These are phyloP conservation scores for Rostratula benghalensis DNA, from an alignment of 2,113 vertebrate species.

Conservation along the genomic window DNA sequence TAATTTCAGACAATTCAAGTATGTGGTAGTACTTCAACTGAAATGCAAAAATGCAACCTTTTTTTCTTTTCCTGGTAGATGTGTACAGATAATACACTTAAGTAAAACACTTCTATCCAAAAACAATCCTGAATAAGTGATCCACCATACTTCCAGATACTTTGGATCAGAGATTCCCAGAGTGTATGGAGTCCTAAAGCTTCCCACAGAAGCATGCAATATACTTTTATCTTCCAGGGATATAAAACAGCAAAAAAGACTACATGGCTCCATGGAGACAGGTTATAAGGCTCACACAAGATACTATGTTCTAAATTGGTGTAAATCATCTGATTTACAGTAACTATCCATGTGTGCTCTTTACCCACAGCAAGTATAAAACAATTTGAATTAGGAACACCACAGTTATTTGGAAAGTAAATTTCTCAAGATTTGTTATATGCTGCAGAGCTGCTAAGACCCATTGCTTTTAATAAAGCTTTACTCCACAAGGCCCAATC, in stretches of 20 bases:
- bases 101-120: neutral
- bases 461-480: conserved; percentile 59
- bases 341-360: conserved; percentile 24
- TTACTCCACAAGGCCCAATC: conserved; percentile 12
- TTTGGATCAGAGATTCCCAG: neutral
- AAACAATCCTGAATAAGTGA: neutral
- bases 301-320: conserved; percentile 10
- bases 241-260: neutral
- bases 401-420: conserved; percentile 52
- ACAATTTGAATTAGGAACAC: conserved; percentile 54
- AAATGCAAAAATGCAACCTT: neutral
- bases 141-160: neutral
- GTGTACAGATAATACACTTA: neutral
- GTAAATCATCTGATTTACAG: conserved; percentile 63
- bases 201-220: neutral
- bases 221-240: neutral
- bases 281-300: conserved; percentile 37
- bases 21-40: neutral
- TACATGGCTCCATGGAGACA: conserved; percentile 34
- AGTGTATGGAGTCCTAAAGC: neutral
- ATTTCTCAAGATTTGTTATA: conserved; percentile 44
- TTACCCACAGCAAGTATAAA: conserved; percentile 50
- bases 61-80: neutral
- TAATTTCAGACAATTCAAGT: neutral
- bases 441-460: conserved; percentile 4